phyloP scores from a whole-genome alignment of 2,113 vertebrate species.

The Anarrhichthys ocellatus region DNA sequence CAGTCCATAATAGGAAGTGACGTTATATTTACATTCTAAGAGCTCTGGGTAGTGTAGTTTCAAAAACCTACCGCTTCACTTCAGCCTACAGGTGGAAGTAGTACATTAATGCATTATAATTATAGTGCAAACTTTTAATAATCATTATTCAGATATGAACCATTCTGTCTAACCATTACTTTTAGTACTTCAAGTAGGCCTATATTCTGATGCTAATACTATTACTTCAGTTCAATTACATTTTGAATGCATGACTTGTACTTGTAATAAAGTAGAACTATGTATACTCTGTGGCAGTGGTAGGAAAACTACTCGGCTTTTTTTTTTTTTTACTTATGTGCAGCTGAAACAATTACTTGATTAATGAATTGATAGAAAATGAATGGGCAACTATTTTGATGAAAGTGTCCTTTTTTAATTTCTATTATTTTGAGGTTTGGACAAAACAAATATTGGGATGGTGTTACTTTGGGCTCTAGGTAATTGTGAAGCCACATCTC shows the following conservation, averaged over 20 bases:
- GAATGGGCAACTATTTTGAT: background rate
- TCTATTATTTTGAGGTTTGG: background rate
- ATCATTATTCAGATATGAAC: background rate
- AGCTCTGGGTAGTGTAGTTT: conserved; percentile 46
- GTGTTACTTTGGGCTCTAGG: background rate
- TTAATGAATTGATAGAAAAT: background rate
- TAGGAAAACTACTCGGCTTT: too few relatives aligned
- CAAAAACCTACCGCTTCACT: too few relatives aligned
- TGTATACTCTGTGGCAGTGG: too few relatives aligned
- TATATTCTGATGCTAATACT: background rate
- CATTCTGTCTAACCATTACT: background rate
- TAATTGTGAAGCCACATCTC: background rate
- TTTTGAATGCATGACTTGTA: background rate
- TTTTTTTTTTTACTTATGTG: background rate
- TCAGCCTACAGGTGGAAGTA: background rate
- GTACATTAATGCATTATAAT: background rate
- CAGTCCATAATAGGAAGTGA: conserved; percentile 10
- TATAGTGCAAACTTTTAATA: background rate
- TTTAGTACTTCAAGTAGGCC: background rate
- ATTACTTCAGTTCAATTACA: background rate
- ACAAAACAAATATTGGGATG: background rate
- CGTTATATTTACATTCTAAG: background rate
- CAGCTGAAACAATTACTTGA: background rate
- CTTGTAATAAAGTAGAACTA: background rate
- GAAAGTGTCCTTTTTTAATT: background rate